Base-by-base conservation (phyloP, 2,797 vertebrate genomes). In the Gallinago nigripennis region DNA sequence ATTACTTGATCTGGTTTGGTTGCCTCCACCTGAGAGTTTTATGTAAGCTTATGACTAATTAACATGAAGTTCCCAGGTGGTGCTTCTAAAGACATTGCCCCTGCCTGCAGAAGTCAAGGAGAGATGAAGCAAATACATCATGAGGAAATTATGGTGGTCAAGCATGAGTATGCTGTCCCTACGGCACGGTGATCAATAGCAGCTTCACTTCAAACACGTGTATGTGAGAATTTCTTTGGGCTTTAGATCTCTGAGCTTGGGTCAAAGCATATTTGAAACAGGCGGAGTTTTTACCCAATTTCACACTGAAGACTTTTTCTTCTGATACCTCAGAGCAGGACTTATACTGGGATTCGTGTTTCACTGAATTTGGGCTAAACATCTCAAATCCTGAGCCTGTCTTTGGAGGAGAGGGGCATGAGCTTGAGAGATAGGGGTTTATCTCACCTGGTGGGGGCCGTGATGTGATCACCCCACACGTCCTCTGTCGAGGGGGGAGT, bases 1-100 rank as follows among this genome's bases (percentile, higher is more conserved):
- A 76, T 12, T 11, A 24, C 33, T 88, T 41, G 41, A 41, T 41
- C 15, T 41, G 41, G 41, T 41, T 37, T 37, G 37, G 37, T 88
- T 82, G 86, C 46, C 65, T 93, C 66, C 90, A 85, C 83, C 91
- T 94, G 94, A 57, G 90, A 86, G 68, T 88, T 95, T 92, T 21
- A 48, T 90, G 71, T 82, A 16, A 58, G 78, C 73, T 90, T 82
- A n/a, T 65, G 45, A 80, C 90, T 90, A 80, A 95, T 95, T 86
- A 95, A 54, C 57, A 75, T 8, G 24, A 92, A 43, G 71, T 14
- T 92, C 86, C 86, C 83, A 24, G 51, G 71, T 18, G 83, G 30
- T 70, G 53, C 81, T 81, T 77, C 70, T 88, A 70, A 80, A 79
- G 91, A 58, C 0, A 16, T 85, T 94, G 90, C 41, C 73, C 85